Evolutionary conservation across 2,113 vertebrate species (phyloP), one percentile per base, ranked within the genome.

Genomic region (Rhinogobius similis): DNA sequence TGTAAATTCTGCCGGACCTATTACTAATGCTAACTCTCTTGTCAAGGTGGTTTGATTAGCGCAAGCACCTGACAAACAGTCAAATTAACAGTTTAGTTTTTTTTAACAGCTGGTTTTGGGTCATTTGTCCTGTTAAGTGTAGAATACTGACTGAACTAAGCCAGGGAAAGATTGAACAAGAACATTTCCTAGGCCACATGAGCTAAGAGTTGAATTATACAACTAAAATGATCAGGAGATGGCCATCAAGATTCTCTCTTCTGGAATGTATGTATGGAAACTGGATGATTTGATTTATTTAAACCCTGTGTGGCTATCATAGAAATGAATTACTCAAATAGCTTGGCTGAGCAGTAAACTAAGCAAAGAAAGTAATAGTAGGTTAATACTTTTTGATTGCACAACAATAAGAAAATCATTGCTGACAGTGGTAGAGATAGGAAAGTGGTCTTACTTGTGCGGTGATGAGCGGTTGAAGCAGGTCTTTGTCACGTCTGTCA

Each of bases 401-500:
- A 66, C 3, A 77, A 59, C 32, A 7, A 36, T n/a, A 36, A 36
- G 2, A 5, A 5, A 36, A 36, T 70, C 32, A 72, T 11, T 4
- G 6, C n/a, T 52, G 48, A 32, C 62, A 38, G 61, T 62, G 38
- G 36, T 27, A 65, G 9, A 48, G 16, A 75, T n/a, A n/a, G 67
- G 12, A 68, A n/a, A 65, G 41, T 32, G 27, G 13, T 52, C 91
- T 93, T 95, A 99, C 98, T 96, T 99, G 95, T 97, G 85, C 21
- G 93, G 94, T 77, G 96, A 99, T 52, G 95, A 93, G 0, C 96
- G 96, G 76, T 98, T 95, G 87, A 99, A 98, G 90, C 98, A 99
- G 0, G 97, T 99, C 92, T 95, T 97, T 79, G 97, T 98, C 90
- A 99, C 97, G n/a, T 99, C 96, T 0, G 98, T 99, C 87, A 98